Evolutionary conservation across 2,888 invertebrate species (phyloP).

Genomic region (Melinopterus prodromus): DNA sequence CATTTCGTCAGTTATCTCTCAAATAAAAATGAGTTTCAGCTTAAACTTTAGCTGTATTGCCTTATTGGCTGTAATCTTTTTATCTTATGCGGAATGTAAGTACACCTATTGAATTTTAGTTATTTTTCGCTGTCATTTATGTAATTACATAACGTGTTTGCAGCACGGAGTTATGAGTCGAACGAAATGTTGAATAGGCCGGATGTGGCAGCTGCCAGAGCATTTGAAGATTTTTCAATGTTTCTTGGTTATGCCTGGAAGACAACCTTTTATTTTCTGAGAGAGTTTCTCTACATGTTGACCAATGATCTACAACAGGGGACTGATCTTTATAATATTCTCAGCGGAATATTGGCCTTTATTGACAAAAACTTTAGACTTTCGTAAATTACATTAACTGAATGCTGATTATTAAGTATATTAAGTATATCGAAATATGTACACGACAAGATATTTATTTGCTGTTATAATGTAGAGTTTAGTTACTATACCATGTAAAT

Average conservation of each 20-base stretch:
- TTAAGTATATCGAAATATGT: too few relatives aligned
- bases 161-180: background rate
- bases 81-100: background rate
- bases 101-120: background rate
- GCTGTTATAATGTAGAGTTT: too few relatives aligned
- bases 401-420: background rate
- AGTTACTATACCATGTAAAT: too few relatives aligned
- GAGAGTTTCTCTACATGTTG: background rate
- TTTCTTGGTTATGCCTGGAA: background rate
- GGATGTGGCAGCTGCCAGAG: background rate
- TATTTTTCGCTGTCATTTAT: background rate
- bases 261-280: background rate
- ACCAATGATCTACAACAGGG: background rate
- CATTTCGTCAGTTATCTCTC: background rate
- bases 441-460: too few relatives aligned
- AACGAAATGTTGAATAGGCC: background rate
- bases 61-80: background rate
- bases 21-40: background rate
- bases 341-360: background rate
- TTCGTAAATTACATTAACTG: background rate
- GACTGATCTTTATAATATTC: background rate
- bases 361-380: background rate
- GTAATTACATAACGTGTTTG: background rate
- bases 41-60: background rate
- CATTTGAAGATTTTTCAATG: background rate